A percentile compares a stretch with the other conserved stretches of the same genome.
Conservation (phyloP, 2,888 invertebrate species). For the Zaprionus obscuricornis region DNA sequence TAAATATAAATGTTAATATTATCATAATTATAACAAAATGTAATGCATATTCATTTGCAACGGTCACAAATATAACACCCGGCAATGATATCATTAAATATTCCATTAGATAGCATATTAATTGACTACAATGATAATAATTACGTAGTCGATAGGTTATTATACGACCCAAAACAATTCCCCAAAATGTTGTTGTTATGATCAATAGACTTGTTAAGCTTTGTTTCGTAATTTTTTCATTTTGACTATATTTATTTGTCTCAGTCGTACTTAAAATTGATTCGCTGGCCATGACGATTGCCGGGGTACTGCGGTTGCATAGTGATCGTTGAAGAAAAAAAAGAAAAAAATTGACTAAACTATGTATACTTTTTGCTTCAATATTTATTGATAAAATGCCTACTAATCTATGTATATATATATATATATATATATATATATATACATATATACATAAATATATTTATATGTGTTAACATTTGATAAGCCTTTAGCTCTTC, state of each 20-base stretch:
- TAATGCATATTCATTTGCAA: conserved; percentile 83
- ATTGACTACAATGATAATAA: neutral
- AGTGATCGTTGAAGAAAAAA: conserved; percentile 7
- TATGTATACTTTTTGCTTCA: too few species aligned
- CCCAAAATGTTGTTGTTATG: conserved; percentile 66
- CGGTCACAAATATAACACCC: conserved; percentile 85
- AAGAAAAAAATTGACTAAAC: conserved; percentile 4
- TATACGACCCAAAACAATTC: conserved; percentile 61
- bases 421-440: neutral
- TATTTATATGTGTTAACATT: too few species aligned
- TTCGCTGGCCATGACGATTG: conserved; percentile 40
- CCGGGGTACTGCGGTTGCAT: conserved; percentile 32
- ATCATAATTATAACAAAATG: conserved; percentile 39
- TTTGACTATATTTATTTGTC: too few species aligned
- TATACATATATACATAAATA: too few species aligned
- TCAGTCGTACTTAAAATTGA: neutral
- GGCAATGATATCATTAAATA: conserved; percentile 86
- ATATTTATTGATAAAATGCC: conserved; percentile 38
- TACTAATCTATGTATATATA: conserved; percentile 28
- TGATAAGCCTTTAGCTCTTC: too few species aligned
- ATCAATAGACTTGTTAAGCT: conserved; percentile 61
- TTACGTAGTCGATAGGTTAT: conserved; percentile 30
- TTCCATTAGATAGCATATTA: conserved; percentile 83
- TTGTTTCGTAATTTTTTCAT: too few species aligned
- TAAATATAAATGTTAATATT: conserved; percentile 21